Conservation (phyloP, 2,797 vertebrate genomes). For the Schizopygopsis pylzovi region DNA sequence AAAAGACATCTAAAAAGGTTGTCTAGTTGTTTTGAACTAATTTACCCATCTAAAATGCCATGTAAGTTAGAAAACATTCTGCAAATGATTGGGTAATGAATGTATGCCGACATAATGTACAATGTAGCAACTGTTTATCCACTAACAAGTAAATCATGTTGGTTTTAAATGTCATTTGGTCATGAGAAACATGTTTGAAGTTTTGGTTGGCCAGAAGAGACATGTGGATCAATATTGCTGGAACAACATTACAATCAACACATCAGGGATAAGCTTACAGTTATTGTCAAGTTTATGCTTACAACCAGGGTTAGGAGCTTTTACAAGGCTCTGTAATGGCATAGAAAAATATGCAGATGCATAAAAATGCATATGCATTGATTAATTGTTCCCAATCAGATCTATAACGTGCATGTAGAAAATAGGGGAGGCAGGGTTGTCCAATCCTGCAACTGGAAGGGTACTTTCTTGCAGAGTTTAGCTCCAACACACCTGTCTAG, state of each 20-base stretch:
- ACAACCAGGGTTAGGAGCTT: not conserved
- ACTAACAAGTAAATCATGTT: slow-evolving; percentile 1
- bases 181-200: slow-evolving; percentile 6
- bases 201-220: not conserved
- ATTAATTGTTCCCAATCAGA: not conserved
- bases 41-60: not conserved
- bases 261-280: not conserved
- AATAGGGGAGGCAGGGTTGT: not conserved
- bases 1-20: not conserved
- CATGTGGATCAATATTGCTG: not conserved
- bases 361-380: not conserved
- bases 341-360: not conserved
- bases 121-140: slow-evolving; percentile 12
- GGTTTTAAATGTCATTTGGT: slow-evolving; percentile 8
- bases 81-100: not conserved
- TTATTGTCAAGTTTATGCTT: not conserved
- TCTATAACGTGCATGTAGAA: not conserved
- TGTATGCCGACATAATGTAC: not conserved
- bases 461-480: not conserved
- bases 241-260: not conserved
- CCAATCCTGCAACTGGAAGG: not conserved
- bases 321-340: not conserved
- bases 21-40: not conserved
- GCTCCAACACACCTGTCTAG: not conserved
- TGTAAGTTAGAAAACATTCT: slow-evolving; percentile 25